These are phyloP conservation scores for Enteromius afrohamiltoni DNA, from an alignment of 2,797 vertebrate species.

Conservation along the genomic window DNA sequence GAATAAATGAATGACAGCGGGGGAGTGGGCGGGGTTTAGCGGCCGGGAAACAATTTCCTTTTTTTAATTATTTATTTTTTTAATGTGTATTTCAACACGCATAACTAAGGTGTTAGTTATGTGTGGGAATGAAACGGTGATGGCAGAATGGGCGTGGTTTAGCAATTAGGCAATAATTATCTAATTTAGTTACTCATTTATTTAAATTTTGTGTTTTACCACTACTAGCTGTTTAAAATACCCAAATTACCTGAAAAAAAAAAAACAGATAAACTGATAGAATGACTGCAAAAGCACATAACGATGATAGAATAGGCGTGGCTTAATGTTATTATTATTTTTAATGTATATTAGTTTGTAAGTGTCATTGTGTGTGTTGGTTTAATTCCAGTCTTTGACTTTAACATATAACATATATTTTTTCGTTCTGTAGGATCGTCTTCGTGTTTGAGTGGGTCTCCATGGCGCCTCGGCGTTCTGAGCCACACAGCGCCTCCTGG, in stretches of 20 bases:
- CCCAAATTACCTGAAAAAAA: too few species aligned
- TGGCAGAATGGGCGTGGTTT: neutral
- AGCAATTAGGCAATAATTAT: too few species aligned
- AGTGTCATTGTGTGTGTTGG: neutral
- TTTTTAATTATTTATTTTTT: neutral
- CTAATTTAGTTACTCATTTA: too few species aligned
- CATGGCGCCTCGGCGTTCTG: neutral
- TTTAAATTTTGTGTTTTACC: too few species aligned
- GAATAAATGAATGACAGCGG: neutral
- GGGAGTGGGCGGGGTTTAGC: neutral
- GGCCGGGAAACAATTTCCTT: neutral
- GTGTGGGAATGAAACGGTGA: neutral
- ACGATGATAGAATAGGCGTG: too few species aligned
- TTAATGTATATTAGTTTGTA: neutral
- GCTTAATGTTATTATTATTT: neutral
- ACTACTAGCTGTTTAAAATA: too few species aligned
- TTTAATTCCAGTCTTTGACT: neutral
- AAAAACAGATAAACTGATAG: too few species aligned
- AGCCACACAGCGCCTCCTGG: neutral
- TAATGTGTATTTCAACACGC: neutral
- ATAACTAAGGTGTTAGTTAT: neutral
- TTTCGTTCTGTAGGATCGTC: neutral
- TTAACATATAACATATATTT: neutral
- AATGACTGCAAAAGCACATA: too few species aligned
- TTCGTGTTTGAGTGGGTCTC: neutral